Conservation (phyloP, 2,888 invertebrate species). For the Himalopsyche anomala region DNA sequence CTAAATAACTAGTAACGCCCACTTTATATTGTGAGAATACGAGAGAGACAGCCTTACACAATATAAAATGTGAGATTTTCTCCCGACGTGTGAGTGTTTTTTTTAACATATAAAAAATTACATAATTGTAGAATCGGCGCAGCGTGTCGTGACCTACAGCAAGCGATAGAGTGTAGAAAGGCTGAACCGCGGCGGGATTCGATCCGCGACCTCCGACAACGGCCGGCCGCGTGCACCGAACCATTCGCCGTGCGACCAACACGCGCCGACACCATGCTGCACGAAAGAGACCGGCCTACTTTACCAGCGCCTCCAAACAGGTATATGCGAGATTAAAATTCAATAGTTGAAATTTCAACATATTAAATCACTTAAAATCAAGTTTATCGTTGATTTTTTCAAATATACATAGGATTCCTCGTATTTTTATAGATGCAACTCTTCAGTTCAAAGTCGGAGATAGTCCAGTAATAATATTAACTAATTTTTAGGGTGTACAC, state of each 20-base stretch:
- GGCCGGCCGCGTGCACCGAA: neutral
- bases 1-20: neutral
- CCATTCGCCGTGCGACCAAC: neutral
- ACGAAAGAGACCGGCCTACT: neutral
- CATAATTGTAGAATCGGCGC: slow-evolving; percentile 25
- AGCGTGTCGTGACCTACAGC: slow-evolving; percentile 20
- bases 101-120: slow-evolving; percentile 2
- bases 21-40: neutral
- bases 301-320: neutral
- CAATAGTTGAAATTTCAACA: too few relatives aligned
- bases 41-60: neutral
- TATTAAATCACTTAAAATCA: too few relatives aligned
- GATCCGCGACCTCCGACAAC: slow-evolving; percentile 26
- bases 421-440: too few relatives aligned
- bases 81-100: neutral
- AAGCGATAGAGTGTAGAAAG: slow-evolving; percentile 22
- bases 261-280: neutral
- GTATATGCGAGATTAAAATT: neutral
- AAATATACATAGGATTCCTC: too few relatives aligned
- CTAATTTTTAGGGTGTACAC: too few relatives aligned
- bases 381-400: too few relatives aligned
- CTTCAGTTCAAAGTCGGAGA: too few relatives aligned
- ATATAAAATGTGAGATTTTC: slow-evolving; percentile 5
- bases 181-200: slow-evolving; percentile 6
- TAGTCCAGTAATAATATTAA: too few relatives aligned